phyloP scores from a whole-genome alignment of 2,113 vertebrate species.

The Synchiropus splendidus region DNA sequence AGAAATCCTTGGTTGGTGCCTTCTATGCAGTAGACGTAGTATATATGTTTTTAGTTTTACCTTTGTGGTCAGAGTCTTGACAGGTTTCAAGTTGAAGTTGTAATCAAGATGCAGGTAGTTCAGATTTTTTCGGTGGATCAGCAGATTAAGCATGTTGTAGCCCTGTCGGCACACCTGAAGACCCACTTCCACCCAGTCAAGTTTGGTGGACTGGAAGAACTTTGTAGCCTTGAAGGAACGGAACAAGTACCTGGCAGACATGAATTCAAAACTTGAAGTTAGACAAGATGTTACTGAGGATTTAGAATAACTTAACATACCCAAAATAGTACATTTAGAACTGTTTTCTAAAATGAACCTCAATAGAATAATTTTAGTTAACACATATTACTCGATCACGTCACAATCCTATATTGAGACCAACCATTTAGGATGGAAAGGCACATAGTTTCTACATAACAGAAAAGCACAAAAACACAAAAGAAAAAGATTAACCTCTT shows the following conservation, averaged over 20 bases:
- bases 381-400: too few relatives aligned
- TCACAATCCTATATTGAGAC: too few relatives aligned
- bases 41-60: slow-evolving; percentile 41
- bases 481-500: slow-evolving; percentile 71
- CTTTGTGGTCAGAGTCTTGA: slow-evolving; percentile 98
- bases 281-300: neutral
- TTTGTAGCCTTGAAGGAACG: slow-evolving; percentile 98
- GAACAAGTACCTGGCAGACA: slow-evolving; percentile 82
- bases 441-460: too few relatives aligned
- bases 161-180: slow-evolving; percentile 96
- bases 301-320: neutral
- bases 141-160: slow-evolving; percentile 98
- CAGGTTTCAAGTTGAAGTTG: slow-evolving; percentile 97
- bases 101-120: slow-evolving; percentile 98
- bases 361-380: too few relatives aligned
- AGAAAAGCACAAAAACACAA: too few relatives aligned
- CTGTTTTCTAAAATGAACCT: too few relatives aligned
- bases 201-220: slow-evolving; percentile 97
- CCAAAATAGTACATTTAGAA: neutral
- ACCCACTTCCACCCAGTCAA: slow-evolving; percentile 98
- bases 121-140: slow-evolving; percentile 97
- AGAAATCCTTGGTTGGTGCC: too few relatives aligned
- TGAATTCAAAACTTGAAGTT: neutral
- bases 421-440: too few relatives aligned
- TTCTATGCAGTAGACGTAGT: too few relatives aligned